Base-by-base conservation (phyloP, 2,888 invertebrate species). In the Calephelis perditalis region DNA sequence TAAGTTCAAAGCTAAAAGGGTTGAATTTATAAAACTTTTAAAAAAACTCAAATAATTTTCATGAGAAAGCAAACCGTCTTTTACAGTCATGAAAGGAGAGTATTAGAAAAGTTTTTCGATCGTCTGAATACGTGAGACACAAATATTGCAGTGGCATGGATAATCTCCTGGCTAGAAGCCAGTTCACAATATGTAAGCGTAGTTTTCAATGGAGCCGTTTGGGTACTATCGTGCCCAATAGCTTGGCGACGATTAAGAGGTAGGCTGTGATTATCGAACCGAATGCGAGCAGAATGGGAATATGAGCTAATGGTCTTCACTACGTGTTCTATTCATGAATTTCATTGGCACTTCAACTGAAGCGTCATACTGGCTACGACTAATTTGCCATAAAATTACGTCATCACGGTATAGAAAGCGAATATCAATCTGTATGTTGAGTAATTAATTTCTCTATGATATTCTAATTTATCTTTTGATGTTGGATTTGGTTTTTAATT, bases 61-160 rank as follows among this genome's bases (percentile, higher is more conserved):
- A 58, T 60, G 57, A 63, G 62, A 54, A 76, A 72, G 77, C 76
- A 77, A 78, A 81, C 79, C 74, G 74, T 72, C 68, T 11, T 35
- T 57, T 45, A 46, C 56, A 37, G 45, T 56, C 56, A 12, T 46
- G 56, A 76, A 71, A 77, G 78, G 73, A 75, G 81, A 86, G 87
- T 88, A 88, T 88, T 86, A 87, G 85, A 87, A 89, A 89, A 89
- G 85, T 88, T 89, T 88, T 87, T 85, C 88, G 82, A 86, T 86
- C 78, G 82, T 72, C 77, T 78, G 82, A 84, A 88, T 84, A 76
- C 82, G 84, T 83, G 85, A 83, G 85, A 85, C 82, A 84, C 82
- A 84, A 86, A 85, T 86, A 86, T 86, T 82, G 83, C 84, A 78
- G 73, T 58, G 69, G 68, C 76, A 70, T 68, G 78, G 83, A 82